These are phyloP conservation scores for Antheraea assamensis DNA, from an alignment of 2,888 invertebrate species.

Conservation along the genomic window DNA sequence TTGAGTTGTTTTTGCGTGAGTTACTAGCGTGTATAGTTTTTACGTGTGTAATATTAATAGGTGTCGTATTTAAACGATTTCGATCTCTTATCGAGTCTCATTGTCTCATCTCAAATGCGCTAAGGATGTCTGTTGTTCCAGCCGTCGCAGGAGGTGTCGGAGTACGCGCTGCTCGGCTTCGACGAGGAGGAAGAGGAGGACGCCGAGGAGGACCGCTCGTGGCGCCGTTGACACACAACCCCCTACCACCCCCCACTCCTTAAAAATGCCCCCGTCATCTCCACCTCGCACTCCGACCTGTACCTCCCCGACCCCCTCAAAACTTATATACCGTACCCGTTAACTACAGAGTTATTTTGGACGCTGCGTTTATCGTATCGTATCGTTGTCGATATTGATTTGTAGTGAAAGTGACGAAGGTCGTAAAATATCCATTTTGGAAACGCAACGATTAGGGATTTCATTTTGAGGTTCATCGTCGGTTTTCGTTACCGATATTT, in stretches of 20 bases:
- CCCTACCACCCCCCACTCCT: neutral
- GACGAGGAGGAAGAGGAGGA: slow-evolving; percentile 96
- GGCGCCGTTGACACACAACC: slow-evolving; percentile 88
- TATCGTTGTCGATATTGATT: neutral
- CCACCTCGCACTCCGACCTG: no score
- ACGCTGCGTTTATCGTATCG: neutral
- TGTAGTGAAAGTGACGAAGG: slow-evolving; percentile 4
- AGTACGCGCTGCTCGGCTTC: slow-evolving; percentile 88
- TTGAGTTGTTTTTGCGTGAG: no score
- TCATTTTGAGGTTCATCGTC: no score
- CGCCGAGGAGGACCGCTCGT: slow-evolving; percentile 91
- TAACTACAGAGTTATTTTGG: neutral
- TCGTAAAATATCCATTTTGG: slow-evolving; percentile 6
- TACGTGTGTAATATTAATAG: no score
- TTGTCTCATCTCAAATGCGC: neutral
- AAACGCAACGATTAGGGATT: neutral
- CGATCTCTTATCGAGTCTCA: no score
- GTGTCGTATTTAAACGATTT: no score
- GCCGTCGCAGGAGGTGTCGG: slow-evolving; percentile 75
- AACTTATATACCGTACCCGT: neutral
- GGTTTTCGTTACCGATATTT: neutral
- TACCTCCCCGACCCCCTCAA: no score
- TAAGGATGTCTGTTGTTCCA: slow-evolving; percentile 21
- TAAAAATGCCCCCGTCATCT: no score
- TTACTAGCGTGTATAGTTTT: no score